Evolutionary conservation across 2,888 invertebrate genomes (phyloP).

Genomic region (Melangyna quadrimaculata): DNA sequence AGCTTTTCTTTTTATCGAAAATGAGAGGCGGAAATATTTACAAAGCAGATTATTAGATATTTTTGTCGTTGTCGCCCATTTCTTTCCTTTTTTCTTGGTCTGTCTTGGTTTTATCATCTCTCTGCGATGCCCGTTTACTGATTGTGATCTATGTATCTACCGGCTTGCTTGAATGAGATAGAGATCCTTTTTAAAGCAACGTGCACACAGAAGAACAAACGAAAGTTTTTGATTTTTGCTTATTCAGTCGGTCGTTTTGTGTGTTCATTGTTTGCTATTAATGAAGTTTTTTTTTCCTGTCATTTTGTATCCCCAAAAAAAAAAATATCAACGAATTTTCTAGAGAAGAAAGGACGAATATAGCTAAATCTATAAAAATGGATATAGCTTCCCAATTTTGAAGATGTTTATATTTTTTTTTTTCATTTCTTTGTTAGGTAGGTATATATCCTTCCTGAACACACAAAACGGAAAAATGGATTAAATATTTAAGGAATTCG

Average conservation of each 20-base stretch:
- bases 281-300: constrained; percentile 40
- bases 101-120: constrained; percentile 7
- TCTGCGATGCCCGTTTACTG: constrained; percentile 35
- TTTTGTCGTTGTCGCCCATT: constrained; percentile 44
- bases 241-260: constrained; percentile 20
- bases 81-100: neutral
- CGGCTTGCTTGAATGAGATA: neutral
- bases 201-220: constrained; percentile 59
- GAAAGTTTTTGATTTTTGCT: constrained; percentile 65
- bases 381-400: neutral
- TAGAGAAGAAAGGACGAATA: neutral
- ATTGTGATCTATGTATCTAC: constrained; percentile 58
- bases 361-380: too few species aligned
- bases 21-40: constrained; percentile 68
- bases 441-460: neutral
- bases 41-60: constrained; percentile 69
- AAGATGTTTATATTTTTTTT: neutral
- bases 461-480: constrained; percentile 52
- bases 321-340: neutral
- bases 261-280: constrained; percentile 54
- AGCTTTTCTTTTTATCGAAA: constrained; percentile 12
- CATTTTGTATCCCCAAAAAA: neutral
- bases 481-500: constrained; percentile 68
- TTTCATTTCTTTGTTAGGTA: neutral
- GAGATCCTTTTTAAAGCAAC: constrained; percentile 21